phyloP scores from a whole-genome alignment of 2,113 vertebrate species.

The Polypterus senegalus region DNA sequence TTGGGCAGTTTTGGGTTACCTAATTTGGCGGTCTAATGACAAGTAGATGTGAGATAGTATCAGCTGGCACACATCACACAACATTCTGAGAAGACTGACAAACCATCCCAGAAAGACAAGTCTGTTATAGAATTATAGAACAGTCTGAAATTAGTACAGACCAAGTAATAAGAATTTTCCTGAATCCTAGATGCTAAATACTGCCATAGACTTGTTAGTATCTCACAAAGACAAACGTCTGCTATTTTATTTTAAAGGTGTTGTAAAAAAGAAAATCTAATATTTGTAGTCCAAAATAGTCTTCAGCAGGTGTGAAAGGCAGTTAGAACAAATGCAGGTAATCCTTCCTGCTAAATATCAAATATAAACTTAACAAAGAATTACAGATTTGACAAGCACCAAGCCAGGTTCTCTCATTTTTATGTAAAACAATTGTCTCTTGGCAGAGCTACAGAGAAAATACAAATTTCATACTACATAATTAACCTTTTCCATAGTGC shows the following conservation, averaged over 20 bases:
- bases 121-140: no score
- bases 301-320: no score
- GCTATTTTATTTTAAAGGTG: slow-evolving; percentile 16
- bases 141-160: no score
- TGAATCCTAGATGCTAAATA: no score
- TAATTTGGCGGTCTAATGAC: not conserved
- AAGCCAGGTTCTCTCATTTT: slow-evolving; percentile 1
- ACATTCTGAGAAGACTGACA: no score
- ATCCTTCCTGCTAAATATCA: slow-evolving; percentile 27
- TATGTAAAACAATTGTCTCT: slow-evolving; percentile 16
- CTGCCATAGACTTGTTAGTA: no score
- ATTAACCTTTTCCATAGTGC: slow-evolving; percentile 21
- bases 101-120: no score
- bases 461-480: slow-evolving; percentile 22
- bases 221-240: no score
- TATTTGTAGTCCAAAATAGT: no score
- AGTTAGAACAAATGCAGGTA: not conserved
- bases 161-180: no score
- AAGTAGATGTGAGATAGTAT: no score
- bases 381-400: slow-evolving; percentile 20
- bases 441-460: slow-evolving; percentile 24
- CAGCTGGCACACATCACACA: no score
- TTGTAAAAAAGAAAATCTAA: slow-evolving; percentile 35
- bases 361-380: slow-evolving; percentile 19
- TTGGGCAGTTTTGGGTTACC: slow-evolving; percentile 60